Evolutionary conservation across 2,888 invertebrate genomes (phyloP).

Genomic region (Amaurobius ferox): DNA sequence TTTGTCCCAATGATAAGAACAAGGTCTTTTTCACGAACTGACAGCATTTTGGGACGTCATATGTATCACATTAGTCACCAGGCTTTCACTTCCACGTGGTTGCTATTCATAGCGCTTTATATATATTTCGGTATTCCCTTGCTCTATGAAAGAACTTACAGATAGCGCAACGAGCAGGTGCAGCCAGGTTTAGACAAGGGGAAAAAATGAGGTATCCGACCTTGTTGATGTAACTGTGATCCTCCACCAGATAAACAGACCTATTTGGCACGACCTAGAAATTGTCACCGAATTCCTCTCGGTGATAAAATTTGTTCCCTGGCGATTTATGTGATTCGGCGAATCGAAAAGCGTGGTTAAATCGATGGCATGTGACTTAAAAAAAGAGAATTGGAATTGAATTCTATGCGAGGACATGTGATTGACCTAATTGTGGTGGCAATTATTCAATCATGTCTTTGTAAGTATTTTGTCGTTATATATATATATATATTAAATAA

Average conservation of each 20-base stretch:
- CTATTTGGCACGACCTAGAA: conserved; percentile 48
- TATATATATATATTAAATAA: no score
- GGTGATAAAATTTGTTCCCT: not conserved
- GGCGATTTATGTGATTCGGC: not conserved
- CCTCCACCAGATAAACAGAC: conserved; percentile 57
- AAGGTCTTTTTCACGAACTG: no score
- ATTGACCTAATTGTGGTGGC: no score
- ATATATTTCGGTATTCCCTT: conserved; percentile 26
- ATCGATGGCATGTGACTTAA: not conserved
- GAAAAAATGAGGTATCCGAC: conserved; percentile 52
- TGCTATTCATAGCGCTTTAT: not conserved
- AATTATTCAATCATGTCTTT: no score
- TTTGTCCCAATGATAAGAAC: no score
- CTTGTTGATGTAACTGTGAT: conserved; percentile 64
- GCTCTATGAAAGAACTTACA: conserved; percentile 22
- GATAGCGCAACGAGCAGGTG: conserved; percentile 18
- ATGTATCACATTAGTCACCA: not conserved
- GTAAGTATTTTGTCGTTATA: no score
- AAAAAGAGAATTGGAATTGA: not conserved
- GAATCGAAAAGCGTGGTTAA: not conserved
- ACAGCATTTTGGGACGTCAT: no score
- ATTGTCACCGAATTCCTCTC: not conserved
- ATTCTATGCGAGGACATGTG: no score
- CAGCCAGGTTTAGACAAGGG: not conserved
- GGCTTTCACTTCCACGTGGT: conserved; percentile 17